A percentile compares a stretch with the other conserved stretches of the same genome.
phyloP scores from a whole-genome alignment of 2,113 vertebrate species.

The Lethenteron reissneri region DNA sequence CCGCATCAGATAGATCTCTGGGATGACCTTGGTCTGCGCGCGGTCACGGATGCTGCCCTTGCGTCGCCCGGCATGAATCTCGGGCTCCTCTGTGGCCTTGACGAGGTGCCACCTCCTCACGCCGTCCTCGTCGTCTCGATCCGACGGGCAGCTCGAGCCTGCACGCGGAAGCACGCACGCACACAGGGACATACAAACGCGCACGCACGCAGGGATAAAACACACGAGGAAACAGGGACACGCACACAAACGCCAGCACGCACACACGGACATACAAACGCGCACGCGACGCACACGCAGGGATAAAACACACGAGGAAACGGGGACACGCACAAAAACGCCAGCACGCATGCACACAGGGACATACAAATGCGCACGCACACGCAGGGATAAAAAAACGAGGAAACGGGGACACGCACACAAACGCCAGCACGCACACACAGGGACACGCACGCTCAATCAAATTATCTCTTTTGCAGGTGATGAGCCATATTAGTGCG shows the following conservation, averaged over 20 bases:
- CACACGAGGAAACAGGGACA: background rate
- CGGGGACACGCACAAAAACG: background rate
- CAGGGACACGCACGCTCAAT: background rate
- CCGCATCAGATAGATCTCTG: slow-evolving; percentile 93
- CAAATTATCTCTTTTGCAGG: too few relatives aligned
- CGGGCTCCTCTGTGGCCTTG: slow-evolving; percentile 79
- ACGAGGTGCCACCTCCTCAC: slow-evolving; percentile 86
- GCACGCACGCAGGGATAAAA: too few relatives aligned
- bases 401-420: background rate
- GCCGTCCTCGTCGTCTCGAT: slow-evolving; percentile 90
- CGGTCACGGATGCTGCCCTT: slow-evolving; percentile 68
- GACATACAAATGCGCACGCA: too few relatives aligned
- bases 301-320: background rate
- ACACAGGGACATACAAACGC: too few relatives aligned
- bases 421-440: background rate
- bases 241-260: background rate
- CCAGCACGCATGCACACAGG: background rate
- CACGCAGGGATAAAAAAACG: background rate
- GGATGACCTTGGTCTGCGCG: slow-evolving; percentile 81
- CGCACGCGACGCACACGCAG: too few relatives aligned
- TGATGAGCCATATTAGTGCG: too few relatives aligned
- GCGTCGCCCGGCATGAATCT: slow-evolving; percentile 67
- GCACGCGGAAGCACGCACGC: too few relatives aligned
- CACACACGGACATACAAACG: too few relatives aligned
- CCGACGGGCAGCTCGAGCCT: slow-evolving; percentile 12